Evolutionary conservation across 1,140 invertebrate genomes (phyloP).

Genomic region (Megalonaias nervosa): DNA sequence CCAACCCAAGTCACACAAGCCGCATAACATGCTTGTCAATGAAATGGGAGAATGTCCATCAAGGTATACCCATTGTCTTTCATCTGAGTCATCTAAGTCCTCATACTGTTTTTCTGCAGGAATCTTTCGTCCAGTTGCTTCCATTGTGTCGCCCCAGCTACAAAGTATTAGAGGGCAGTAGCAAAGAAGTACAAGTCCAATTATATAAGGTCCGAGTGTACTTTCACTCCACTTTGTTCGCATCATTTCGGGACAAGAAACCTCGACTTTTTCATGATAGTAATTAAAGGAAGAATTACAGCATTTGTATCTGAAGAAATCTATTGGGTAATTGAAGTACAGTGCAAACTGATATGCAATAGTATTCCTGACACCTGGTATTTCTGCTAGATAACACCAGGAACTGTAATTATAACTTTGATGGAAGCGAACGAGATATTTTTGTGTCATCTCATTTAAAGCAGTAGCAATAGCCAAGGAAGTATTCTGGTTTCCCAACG

Average conservation of each 20-base stretch:
- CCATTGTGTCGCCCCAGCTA: not conserved
- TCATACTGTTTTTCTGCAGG: not conserved
- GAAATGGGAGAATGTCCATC: slow-evolving; percentile 9
- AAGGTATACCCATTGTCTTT: slow-evolving; percentile 2
- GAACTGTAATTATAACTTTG: slow-evolving; percentile 4
- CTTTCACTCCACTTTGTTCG: not conserved
- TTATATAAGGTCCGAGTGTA: slow-evolving; percentile 2
- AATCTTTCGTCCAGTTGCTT: not conserved
- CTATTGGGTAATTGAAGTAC: slow-evolving; percentile 4
- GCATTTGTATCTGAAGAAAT: slow-evolving; percentile 8
- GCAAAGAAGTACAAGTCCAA: not conserved
- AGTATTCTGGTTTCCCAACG: not conserved
- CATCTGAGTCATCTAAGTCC: not conserved
- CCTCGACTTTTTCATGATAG: not conserved
- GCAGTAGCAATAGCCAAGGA: not conserved
- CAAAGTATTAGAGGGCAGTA: slow-evolving; percentile 3
- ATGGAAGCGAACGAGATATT: not conserved
- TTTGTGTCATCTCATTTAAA: slow-evolving; percentile 2
- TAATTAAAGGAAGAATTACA: not conserved
- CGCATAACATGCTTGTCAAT: not conserved
- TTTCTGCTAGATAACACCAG: slow-evolving; percentile 16
- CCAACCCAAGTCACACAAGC: slow-evolving; percentile 1
- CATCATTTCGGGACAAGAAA: not conserved
- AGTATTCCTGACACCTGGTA: slow-evolving; percentile 13
- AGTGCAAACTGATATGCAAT: slow-evolving; percentile 5